A percentile compares a stretch with the other conserved stretches of the same genome.
phyloP scores from a whole-genome alignment of 2,113 vertebrate genomes.

The Otus sunia region DNA sequence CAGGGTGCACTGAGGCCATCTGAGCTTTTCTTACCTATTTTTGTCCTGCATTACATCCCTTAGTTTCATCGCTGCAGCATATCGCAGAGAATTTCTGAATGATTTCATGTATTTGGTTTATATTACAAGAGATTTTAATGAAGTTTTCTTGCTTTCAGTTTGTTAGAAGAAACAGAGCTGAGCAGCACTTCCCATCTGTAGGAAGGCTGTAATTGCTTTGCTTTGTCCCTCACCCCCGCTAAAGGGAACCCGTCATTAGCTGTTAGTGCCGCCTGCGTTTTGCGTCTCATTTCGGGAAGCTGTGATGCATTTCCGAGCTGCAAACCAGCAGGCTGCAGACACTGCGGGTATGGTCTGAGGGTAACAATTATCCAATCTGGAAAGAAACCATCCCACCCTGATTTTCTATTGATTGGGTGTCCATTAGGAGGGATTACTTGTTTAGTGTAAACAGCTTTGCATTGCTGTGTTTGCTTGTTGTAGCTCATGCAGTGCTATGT shows the following conservation, averaged over 20 bases:
- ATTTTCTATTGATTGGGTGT: background rate
- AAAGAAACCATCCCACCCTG: background rate
- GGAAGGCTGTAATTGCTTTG: background rate
- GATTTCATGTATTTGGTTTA: background rate
- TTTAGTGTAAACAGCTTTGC: background rate
- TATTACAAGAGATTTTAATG: background rate
- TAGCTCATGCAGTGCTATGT: background rate
- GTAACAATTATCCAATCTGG: background rate
- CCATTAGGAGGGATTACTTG: background rate
- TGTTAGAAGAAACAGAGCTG: background rate
- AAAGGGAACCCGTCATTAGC: background rate
- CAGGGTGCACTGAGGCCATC: accelerated
- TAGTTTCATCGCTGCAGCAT: background rate
- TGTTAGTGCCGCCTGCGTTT: background rate
- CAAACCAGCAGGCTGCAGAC: background rate
- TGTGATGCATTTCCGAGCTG: background rate
- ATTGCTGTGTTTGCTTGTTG: background rate
- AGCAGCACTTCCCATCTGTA: background rate
- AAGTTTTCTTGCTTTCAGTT: background rate
- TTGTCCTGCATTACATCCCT: background rate
- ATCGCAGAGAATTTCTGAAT: background rate
- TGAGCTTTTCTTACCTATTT: background rate
- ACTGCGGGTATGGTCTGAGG: accelerated
- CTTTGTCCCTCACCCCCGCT: background rate
- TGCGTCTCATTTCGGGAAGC: accelerated